These are phyloP conservation scores for Lepidochitona cinerea DNA, from an alignment of 2,888 invertebrate genomes.

Conservation along the genomic window DNA sequence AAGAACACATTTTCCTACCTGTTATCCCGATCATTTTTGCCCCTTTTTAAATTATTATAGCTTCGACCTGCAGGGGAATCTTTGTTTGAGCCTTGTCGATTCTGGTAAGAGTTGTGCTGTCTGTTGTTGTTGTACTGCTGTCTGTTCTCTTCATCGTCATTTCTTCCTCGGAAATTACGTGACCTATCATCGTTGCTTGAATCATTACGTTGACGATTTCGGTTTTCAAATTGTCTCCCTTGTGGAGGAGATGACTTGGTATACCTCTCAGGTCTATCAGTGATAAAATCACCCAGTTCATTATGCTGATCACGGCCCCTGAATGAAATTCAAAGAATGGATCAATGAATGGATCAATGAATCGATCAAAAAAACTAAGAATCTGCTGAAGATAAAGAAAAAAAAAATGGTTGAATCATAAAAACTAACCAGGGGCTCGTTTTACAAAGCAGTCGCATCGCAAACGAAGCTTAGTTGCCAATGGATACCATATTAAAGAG, in stretches of 20 bases:
- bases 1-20: not conserved
- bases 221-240: not conserved
- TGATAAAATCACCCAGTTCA: not conserved
- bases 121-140: not conserved
- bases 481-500: no score
- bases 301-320: no score
- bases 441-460: no score
- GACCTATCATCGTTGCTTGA: not conserved
- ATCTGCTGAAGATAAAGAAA: no score
- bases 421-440: no score
- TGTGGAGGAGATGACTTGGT: not conserved
- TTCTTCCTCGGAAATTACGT: no score
- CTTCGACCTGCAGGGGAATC: not conserved
- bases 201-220: not conserved
- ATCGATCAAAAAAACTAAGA: no score
- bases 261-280: not conserved
- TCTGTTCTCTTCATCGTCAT: not conserved
- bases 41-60: not conserved
- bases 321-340: no score
- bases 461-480: no score
- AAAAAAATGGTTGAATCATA: no score
- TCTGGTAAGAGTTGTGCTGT: not conserved
- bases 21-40: not conserved
- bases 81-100: not conserved
- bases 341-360: no score